A percentile compares a stretch with the other conserved stretches of the same genome.
Conservation (phyloP, 2,797 vertebrate species). For the Alexandromys oeconomus region DNA sequence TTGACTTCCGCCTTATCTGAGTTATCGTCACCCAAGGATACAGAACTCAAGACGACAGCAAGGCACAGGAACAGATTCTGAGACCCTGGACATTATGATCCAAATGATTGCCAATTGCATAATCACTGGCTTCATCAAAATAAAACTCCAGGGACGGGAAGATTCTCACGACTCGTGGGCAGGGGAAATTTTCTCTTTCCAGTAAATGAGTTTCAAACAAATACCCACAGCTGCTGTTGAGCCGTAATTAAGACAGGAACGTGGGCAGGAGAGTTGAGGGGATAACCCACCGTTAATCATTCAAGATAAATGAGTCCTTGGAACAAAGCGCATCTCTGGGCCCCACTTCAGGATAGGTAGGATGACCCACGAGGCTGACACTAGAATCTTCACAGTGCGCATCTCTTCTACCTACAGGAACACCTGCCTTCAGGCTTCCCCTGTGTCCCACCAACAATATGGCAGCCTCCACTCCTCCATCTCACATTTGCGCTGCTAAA, state of each 20-base stretch:
- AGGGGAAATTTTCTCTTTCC: conserved; percentile 73
- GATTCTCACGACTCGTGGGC: conserved; percentile 62
- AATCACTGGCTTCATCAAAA: conserved; percentile 69
- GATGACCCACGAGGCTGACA: neutral
- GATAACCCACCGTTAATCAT: conserved; percentile 37
- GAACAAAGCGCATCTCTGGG: conserved; percentile 9
- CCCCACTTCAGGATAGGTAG: neutral
- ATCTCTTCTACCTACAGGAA: neutral
- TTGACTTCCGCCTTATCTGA: neutral
- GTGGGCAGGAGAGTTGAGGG: neutral
- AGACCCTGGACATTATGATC: conserved; percentile 21
- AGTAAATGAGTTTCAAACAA: conserved; percentile 68
- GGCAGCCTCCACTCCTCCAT: neutral
- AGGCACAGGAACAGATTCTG: neutral
- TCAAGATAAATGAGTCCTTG: conserved; percentile 21
- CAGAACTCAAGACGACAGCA: conserved; percentile 25
- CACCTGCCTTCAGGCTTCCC: neutral
- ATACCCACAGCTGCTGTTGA: conserved; percentile 54
- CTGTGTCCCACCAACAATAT: neutral
- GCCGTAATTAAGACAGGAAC: conserved; percentile 48
- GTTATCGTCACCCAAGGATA: neutral
- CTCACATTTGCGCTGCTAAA: neutral
- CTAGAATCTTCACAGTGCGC: neutral
- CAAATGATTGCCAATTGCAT: conserved; percentile 61
- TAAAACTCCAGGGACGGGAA: conserved; percentile 68